Percentiles rank a stretch among this genome's conserved stretches.
Conservation (phyloP, 2,888 invertebrate species). For the Drosophila rellima region DNA sequence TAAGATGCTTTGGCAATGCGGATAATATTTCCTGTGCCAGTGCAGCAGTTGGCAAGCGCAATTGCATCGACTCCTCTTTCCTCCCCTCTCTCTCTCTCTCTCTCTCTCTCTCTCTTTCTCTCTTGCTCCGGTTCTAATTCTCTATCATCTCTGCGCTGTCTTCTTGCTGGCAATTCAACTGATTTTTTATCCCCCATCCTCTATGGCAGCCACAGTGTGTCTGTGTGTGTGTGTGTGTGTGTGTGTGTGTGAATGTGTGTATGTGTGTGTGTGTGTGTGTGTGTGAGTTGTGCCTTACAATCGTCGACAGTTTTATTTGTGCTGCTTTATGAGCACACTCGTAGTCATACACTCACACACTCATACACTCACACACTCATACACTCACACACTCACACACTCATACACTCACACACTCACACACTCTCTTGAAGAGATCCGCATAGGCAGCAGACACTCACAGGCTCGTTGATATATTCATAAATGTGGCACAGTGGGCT, state of each 20-base stretch:
- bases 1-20: conserved; percentile 75
- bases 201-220: conserved; percentile 45
- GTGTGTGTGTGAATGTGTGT: neutral
- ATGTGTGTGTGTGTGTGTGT: conserved; percentile 9
- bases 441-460: conserved; percentile 54
- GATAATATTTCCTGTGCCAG: conserved; percentile 81
- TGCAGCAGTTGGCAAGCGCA: conserved; percentile 73
- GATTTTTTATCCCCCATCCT: conserved; percentile 37
- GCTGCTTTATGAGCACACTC: conserved; percentile 68
- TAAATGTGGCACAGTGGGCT: conserved; percentile 79
- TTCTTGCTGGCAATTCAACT: conserved; percentile 53
- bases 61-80: conserved; percentile 37
- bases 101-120: neutral
- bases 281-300: conserved; percentile 46
- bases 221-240: conserved; percentile 1
- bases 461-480: conserved; percentile 72
- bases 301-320: conserved; percentile 79
- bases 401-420: conserved; percentile 27
- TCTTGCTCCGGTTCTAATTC: neutral
- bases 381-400: conserved; percentile 22
- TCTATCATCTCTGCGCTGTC: conserved; percentile 5
- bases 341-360: conserved; percentile 33
- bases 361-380: conserved; percentile 26
- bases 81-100: neutral
- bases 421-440: conserved; percentile 52